Evolutionary conservation across 2,888 invertebrate genomes (phyloP).

Genomic region (Lasius fuliginosus): DNA sequence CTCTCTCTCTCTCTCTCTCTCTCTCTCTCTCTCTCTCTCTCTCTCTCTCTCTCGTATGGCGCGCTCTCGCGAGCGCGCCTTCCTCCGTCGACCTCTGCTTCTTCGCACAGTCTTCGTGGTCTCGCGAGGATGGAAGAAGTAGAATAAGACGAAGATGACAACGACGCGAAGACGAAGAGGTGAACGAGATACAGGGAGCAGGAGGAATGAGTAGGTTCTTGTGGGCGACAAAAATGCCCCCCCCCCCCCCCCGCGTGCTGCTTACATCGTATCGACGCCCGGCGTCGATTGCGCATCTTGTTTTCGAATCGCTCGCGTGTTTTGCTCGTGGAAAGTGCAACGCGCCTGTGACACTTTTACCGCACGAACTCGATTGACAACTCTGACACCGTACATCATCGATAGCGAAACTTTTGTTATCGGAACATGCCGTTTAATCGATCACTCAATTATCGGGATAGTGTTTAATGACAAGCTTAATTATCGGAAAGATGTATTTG

Average conservation of each 20-base stretch:
- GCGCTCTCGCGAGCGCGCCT: conserved; percentile 62
- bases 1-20: conserved; percentile 76
- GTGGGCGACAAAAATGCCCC: conserved; percentile 62
- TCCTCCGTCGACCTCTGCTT: conserved; percentile 52
- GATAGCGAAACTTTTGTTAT: not conserved
- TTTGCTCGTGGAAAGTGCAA: conserved; percentile 52
- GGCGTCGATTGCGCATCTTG: conserved; percentile 52
- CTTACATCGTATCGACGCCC: conserved; percentile 44
- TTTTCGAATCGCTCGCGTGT: conserved; percentile 53
- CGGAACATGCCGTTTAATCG: not conserved
- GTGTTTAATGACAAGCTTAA: not conserved
- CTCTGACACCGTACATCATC: not conserved
- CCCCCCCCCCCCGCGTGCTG: conserved; percentile 9
- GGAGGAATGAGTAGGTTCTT: conserved; percentile 34
- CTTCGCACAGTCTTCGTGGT: conserved; percentile 59
- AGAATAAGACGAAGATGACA: conserved; percentile 55
- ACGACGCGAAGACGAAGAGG: conserved; percentile 21
- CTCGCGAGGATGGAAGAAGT: conserved; percentile 59
- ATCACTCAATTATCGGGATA: conserved; percentile 14
- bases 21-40: conserved; percentile 76
- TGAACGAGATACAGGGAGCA: conserved; percentile 12
- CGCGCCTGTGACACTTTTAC: conserved; percentile 47
- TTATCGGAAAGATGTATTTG: not conserved
- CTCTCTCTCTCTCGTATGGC: conserved; percentile 73
- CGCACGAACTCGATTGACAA: conserved; percentile 52